phyloP scores from a whole-genome alignment of 2,888 invertebrate genomes.

The Beris morrisii region DNA sequence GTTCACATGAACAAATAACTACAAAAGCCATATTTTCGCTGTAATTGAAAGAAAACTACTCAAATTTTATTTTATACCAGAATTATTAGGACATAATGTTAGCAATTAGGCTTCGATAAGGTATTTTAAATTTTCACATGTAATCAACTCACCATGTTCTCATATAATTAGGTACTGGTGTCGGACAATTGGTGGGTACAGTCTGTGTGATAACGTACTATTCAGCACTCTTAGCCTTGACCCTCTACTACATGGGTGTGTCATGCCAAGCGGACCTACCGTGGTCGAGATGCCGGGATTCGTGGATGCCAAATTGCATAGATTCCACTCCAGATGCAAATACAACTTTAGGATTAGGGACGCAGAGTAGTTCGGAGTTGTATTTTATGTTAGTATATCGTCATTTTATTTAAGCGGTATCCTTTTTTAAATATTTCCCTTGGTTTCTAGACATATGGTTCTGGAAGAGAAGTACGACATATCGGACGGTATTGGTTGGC shows the following conservation, averaged over 20 bases:
- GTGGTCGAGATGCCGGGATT: slow-evolving; percentile 67
- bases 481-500: slow-evolving; percentile 57
- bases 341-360: slow-evolving; percentile 31
- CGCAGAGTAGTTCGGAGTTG: slow-evolving; percentile 62
- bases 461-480: slow-evolving; percentile 57
- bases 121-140: slow-evolving; percentile 32
- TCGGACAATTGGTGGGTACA: slow-evolving; percentile 65
- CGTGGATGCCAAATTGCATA: slow-evolving; percentile 50
- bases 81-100: no score
- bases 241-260: slow-evolving; percentile 71
- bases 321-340: slow-evolving; percentile 41
- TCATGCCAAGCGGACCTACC: slow-evolving; percentile 72
- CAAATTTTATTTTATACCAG: no score
- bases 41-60: no score
- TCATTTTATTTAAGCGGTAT: no score
- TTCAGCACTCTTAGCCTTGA: slow-evolving; percentile 72
- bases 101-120: no score
- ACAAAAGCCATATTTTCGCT: no score
- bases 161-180: slow-evolving; percentile 63
- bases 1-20: no score
- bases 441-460: slow-evolving; percentile 58
- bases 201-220: slow-evolving; percentile 74
- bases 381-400: slow-evolving; percentile 60
- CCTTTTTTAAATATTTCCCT: not conserved
- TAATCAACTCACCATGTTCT: slow-evolving; percentile 18